Conservation (phyloP, 92 coral and sea anemone genomes). For the Epizoanthus stellaris region DNA sequence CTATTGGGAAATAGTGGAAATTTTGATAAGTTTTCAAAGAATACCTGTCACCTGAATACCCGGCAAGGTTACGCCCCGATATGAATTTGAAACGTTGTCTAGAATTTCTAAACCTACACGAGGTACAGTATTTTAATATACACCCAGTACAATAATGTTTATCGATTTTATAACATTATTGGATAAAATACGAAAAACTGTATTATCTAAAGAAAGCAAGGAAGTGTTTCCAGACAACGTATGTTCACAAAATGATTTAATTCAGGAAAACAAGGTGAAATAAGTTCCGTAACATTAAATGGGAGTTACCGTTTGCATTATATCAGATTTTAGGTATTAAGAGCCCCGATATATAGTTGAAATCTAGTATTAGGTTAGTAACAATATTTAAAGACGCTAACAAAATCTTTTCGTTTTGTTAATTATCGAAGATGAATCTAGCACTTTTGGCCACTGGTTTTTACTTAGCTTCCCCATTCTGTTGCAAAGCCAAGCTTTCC, state of each 20-base stretch:
- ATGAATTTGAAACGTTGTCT: no score
- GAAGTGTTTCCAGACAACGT: not conserved
- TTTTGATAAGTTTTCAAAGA: no score
- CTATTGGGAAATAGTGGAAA: no score
- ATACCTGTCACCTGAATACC: no score
- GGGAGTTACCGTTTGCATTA: constrained; percentile 9
- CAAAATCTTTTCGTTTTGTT: not conserved
- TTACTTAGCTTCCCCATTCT: not conserved
- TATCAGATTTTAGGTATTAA: constrained; percentile 3
- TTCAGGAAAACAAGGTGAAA: not conserved
- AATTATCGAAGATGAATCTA: not conserved
- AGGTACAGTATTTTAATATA: no score
- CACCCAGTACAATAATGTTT: no score
- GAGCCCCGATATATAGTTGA: not conserved
- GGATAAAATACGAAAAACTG: no score
- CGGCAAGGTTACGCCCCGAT: no score
- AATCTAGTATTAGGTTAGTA: not conserved
- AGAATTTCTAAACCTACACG: no score
- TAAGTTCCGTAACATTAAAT: constrained; percentile 4
- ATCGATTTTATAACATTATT: no score
- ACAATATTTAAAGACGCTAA: no score
- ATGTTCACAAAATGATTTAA: not conserved
- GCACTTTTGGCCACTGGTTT: not conserved
- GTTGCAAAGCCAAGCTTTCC: constrained; percentile 5
- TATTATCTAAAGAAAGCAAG: no score